Evolutionary conservation across 2,797 vertebrate species (phyloP), one percentile per base, ranked within the genome.

Genomic region (Sitta carolinensis): DNA sequence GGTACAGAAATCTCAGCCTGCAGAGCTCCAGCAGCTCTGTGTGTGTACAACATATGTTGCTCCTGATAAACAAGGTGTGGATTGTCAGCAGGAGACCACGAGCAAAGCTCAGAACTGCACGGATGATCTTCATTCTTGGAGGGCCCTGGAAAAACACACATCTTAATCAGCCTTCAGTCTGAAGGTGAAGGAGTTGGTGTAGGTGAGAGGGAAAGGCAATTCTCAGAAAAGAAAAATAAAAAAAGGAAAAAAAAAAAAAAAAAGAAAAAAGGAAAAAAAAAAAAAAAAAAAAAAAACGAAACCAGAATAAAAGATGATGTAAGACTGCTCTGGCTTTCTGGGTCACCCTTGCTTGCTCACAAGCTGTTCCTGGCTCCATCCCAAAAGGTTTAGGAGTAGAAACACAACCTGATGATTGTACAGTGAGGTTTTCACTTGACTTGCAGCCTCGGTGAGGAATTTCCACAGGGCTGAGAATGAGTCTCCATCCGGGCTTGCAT

Each of bases 381-480:
- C 66, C 73, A 86, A 86, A 70, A 63, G n/a, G 7, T 43, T 87
- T 1, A 57, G 79, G 84, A 95, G 82, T 32, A 92, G 58, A n/a
- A 48, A 34, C 80, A 79, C 57, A 75, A 62, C 69, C 58, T 48
- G 68, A 45, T 57, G 61, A 62, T 30, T 34, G 47, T 4, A 21
- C 3, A 1, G 45, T 13, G 59, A 69, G 73, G 87, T 86, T 95
- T 93, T 75, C 73, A 30, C 78, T 95, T 87, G 72, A 74, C 62
- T 57, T 40, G 64, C 69, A 91, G 26, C 50, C 27, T 51, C n/a
- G 57, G 27, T 11, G 66, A 94, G 92, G 81, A 80, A 94, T 92
- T 90, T 96, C 92, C 92, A 89, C 58, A 8, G 32, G 55, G 63
- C 6, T 84, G 90, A 90, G 70, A 76, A 90, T 90, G 90, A 92